A percentile compares a stretch with the other conserved stretches of the same genome.
Evolutionary conservation across 2,888 invertebrate species (phyloP).

Genomic region (Sphaerophoria rueppellii): DNA sequence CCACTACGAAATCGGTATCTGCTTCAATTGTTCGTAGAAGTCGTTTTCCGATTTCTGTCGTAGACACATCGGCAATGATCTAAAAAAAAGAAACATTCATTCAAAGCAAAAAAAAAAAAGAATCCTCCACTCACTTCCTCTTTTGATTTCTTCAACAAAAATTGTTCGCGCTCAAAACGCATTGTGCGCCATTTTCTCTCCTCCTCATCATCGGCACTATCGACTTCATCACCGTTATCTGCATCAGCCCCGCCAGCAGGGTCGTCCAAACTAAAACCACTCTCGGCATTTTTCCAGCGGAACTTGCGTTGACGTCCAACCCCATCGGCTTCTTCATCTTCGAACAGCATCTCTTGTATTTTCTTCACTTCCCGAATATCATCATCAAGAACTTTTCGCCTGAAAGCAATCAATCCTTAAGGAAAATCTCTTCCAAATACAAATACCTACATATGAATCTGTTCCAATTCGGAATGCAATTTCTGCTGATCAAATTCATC

Average conservation of each 20-base stretch:
- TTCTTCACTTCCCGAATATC: constrained; percentile 93
- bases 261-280: constrained; percentile 79
- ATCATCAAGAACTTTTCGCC: constrained; percentile 92
- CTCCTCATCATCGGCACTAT: constrained; percentile 86
- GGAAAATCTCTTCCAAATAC: background rate
- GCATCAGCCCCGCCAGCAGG: constrained; percentile 75
- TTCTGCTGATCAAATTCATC: constrained; percentile 92
- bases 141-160: constrained; percentile 84
- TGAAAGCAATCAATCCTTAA: constrained; percentile 76
- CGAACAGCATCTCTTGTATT: constrained; percentile 92
- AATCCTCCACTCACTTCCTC: constrained; percentile 73
- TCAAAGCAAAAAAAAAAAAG: background rate
- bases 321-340: constrained; percentile 93
- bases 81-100: constrained; percentile 33
- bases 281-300: constrained; percentile 92
- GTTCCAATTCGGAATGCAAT: constrained; percentile 90
- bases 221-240: constrained; percentile 81
- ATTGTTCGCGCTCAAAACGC: constrained; percentile 90
- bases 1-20: constrained; percentile 3
- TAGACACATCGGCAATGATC: constrained; percentile 55
- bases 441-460: constrained; percentile 90
- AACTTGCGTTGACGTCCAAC: constrained; percentile 91
- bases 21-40: constrained; percentile 45
- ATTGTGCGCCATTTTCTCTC: constrained; percentile 91
- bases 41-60: constrained; percentile 69